Conservation (phyloP, 2,797 vertebrate genomes). For the Eulemur albifrons region DNA sequence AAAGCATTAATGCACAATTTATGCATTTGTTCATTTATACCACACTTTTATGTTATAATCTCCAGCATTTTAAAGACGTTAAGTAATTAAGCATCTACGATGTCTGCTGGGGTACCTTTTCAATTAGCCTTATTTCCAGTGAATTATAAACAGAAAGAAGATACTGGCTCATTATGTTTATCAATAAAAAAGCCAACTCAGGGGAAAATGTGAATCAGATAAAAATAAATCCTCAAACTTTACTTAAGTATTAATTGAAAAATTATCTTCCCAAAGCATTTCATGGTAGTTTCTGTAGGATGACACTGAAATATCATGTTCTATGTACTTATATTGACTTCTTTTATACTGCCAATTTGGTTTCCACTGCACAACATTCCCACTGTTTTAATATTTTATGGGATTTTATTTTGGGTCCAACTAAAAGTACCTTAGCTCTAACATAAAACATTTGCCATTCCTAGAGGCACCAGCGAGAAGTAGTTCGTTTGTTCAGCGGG, state of each 20-base stretch:
- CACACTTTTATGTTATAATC: conserved; percentile 59
- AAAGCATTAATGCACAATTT: conserved; percentile 43
- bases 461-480: neutral
- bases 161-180: conserved; percentile 33
- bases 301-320: neutral
- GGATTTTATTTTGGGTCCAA: neutral
- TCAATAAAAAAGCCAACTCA: conserved; percentile 27
- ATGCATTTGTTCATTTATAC: conserved; percentile 34
- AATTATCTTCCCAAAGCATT: neutral
- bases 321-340: neutral
- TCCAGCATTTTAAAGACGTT: conserved; percentile 27
- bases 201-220: conserved; percentile 21
- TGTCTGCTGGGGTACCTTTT: neutral
- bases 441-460: neutral
- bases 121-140: conserved; percentile 32
- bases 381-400: neutral
- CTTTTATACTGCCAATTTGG: neutral
- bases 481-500: neutral
- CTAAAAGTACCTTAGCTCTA: neutral
- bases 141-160: conserved; percentile 20
- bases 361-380: neutral
- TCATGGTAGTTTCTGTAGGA: conserved; percentile 22
- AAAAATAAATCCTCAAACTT: conserved; percentile 32
- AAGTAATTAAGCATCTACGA: conserved; percentile 45
- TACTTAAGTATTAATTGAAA: conserved; percentile 52